Percentiles rank a stretch among this genome's conserved stretches.
Evolutionary conservation across 2,888 invertebrate genomes (phyloP).

Genomic region (Doris montereyensis): DNA sequence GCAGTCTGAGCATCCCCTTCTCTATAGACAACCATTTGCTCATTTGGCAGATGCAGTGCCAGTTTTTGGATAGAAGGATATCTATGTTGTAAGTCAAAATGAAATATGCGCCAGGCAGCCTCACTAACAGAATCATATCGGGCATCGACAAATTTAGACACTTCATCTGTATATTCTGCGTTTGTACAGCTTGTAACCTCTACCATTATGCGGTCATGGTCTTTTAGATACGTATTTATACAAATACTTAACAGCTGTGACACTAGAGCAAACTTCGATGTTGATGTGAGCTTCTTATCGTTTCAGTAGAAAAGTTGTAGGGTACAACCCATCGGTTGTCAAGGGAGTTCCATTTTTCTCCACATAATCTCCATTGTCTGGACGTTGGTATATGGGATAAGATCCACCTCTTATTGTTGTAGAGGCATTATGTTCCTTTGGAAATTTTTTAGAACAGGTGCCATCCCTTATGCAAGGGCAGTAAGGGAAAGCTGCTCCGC

Average conservation of each 20-base stretch:
- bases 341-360: constrained; percentile 21
- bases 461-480: constrained; percentile 35
- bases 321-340: constrained; percentile 40
- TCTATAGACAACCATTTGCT: no score
- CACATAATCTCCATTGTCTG: constrained; percentile 18
- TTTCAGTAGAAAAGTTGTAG: constrained; percentile 31
- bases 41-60: no score
- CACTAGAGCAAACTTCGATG: constrained; percentile 33
- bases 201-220: constrained; percentile 28
- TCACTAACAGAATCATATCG: no score
- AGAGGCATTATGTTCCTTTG: constrained; percentile 3
- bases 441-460: constrained; percentile 26
- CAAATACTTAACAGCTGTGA: constrained; percentile 38
- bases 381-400: constrained; percentile 35
- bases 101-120: no score
- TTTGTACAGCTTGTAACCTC: no score
- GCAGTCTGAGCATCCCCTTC: no score
- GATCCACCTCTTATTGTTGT: neutral
- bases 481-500: neutral
- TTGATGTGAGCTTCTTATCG: constrained; percentile 32
- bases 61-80: no score
- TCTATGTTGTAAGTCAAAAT: no score
- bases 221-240: constrained; percentile 42
- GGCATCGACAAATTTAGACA: no score
- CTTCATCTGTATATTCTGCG: no score